phyloP scores from a whole-genome alignment of 2,113 vertebrate genomes.

The Sclerurus mexicanus region DNA sequence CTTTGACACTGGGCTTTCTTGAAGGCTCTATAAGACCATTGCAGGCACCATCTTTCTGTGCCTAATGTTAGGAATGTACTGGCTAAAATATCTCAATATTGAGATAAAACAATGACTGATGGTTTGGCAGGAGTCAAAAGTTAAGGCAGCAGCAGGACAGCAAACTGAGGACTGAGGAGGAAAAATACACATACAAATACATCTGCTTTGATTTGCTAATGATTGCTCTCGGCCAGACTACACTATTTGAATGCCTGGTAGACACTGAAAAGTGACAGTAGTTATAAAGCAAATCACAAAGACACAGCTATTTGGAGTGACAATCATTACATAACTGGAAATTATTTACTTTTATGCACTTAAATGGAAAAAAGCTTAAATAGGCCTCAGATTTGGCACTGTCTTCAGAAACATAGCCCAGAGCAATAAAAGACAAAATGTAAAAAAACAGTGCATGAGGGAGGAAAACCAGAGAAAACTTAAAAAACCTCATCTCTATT shows the following conservation, averaged over 20 bases:
- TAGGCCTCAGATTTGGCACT: background rate
- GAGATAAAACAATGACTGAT: background rate
- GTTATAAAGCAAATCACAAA: background rate
- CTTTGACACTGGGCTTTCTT: background rate
- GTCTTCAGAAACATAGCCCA: background rate
- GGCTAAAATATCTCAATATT: background rate
- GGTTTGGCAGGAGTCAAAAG: background rate
- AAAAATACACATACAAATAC: background rate
- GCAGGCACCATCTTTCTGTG: background rate
- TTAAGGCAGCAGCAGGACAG: background rate
- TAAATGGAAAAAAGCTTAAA: constrained; percentile 22
- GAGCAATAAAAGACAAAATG: background rate
- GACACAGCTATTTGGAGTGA: constrained; percentile 16
- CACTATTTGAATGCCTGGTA: background rate
- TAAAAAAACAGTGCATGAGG: background rate
- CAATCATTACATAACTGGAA: constrained; percentile 31
- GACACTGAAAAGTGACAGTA: constrained; percentile 12
- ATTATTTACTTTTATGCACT: constrained; percentile 46
- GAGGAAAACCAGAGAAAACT: background rate
- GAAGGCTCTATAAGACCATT: background rate
- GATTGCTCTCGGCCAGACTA: background rate
- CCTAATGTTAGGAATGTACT: background rate
- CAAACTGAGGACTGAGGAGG: background rate
- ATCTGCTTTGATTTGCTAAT: constrained; percentile 53
- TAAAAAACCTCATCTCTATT: background rate